phyloP scores from a whole-genome alignment of 2,888 invertebrate species.

The Stomorhina lunata region DNA sequence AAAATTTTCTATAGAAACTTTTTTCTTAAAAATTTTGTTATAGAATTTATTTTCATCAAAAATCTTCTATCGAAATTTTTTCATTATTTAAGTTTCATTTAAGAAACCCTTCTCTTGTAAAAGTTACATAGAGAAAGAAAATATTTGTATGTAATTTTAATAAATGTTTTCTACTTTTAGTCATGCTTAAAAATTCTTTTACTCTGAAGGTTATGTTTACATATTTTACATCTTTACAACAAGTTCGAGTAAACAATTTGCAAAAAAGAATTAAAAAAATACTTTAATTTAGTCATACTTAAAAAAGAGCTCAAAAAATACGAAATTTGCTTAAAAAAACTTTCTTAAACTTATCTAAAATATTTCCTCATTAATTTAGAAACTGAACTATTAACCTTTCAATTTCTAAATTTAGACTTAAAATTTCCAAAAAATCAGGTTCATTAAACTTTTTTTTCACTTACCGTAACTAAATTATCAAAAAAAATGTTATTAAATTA shows the following conservation, averaged over 20 bases:
- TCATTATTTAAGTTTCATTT: no score
- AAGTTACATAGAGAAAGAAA: no score
- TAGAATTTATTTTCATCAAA: no score
- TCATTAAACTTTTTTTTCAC: slow-evolving; percentile 26
- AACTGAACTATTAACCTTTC: slow-evolving; percentile 10
- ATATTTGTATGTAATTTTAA: background rate
- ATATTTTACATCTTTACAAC: background rate
- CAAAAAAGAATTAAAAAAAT: background rate
- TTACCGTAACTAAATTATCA: background rate
- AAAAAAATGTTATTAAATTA: slow-evolving; percentile 5
- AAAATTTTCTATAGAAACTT: no score
- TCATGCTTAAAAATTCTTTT: slow-evolving; percentile 10
- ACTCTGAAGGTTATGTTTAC: slow-evolving; percentile 25
- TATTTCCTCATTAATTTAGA: background rate
- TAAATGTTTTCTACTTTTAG: background rate
- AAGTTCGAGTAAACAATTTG: background rate
- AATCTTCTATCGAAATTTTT: no score
- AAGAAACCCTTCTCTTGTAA: no score
- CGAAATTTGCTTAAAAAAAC: background rate
- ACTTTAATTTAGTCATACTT: background rate
- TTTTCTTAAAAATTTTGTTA: no score
- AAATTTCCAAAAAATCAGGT: slow-evolving; percentile 3
- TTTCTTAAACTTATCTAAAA: background rate
- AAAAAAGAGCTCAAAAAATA: background rate
- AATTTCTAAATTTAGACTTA: background rate